A percentile compares a stretch with the other conserved stretches of the same genome.
Conservation (phyloP, 1,140 invertebrate genomes). For the Copidosoma floridanum region DNA sequence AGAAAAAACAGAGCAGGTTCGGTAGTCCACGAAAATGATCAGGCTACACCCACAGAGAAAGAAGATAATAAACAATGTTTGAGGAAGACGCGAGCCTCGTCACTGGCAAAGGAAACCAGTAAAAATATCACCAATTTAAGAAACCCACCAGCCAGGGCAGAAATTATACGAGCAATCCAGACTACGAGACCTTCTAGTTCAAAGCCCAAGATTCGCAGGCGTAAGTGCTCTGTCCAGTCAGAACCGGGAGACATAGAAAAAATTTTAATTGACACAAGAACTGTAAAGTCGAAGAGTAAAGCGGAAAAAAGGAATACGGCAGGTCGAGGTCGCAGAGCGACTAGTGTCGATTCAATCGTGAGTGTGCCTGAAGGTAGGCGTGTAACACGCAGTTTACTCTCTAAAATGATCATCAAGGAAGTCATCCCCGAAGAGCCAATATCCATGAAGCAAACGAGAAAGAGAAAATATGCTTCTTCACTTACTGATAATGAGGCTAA, state of each 20-base stretch:
- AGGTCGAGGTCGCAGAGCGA: constrained; percentile 37
- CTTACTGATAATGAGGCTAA: background rate
- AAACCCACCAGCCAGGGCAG: background rate
- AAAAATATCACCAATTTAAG: background rate
- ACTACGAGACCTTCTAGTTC: constrained; percentile 18
- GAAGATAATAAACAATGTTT: background rate
- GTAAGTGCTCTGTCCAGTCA: constrained; percentile 36
- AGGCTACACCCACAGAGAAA: background rate
- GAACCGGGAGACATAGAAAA: constrained; percentile 44
- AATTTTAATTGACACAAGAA: constrained; percentile 22
- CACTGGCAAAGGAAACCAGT: constrained; percentile 7
- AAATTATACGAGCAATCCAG: background rate
- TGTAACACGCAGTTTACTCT: constrained; percentile 24
- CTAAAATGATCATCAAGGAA: constrained; percentile 28
- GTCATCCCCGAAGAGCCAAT: constrained; percentile 31
- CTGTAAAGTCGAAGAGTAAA: constrained; percentile 7
- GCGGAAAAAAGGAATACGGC: background rate
- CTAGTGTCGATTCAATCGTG: constrained; percentile 36
- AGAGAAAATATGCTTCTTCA: constrained; percentile 34
- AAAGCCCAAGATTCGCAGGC: constrained; percentile 31
- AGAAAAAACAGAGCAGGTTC: constrained; percentile 8
- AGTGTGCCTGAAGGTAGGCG: constrained; percentile 10
- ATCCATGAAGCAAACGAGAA: background rate
- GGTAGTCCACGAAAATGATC: constrained; percentile 7
- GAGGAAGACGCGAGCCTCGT: constrained; percentile 19